Evolutionary conservation across 2,113 vertebrate genomes (phyloP).

Genomic region (Siniperca chuatsi): DNA sequence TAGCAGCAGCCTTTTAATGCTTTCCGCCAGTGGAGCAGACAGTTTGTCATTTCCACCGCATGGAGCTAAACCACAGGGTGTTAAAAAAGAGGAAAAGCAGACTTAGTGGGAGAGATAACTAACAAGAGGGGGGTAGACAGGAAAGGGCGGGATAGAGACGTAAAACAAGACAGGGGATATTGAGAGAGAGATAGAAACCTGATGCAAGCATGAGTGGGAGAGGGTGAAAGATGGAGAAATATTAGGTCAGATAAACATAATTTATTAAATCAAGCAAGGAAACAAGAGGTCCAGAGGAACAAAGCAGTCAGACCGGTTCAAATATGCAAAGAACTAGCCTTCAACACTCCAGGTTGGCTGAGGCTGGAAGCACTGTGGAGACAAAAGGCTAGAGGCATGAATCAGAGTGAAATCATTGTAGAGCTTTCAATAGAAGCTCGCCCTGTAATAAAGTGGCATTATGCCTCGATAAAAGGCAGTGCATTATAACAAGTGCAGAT

Average conservation of each 20-base stretch:
- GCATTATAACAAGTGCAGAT: neutral
- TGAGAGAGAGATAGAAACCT: neutral
- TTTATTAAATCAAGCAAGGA: slow-evolving; percentile 20
- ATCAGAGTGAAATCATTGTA: neutral
- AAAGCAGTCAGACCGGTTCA: neutral
- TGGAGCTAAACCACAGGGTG: slow-evolving; percentile 35
- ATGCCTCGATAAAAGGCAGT: neutral
- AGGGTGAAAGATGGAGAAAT: neutral
- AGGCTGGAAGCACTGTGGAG: neutral
- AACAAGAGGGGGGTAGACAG: neutral
- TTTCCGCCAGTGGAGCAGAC: slow-evolving; percentile 22
- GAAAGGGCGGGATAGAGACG: neutral
- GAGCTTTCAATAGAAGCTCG: slow-evolving; percentile 8
- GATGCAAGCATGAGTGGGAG: neutral
- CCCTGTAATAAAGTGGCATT: slow-evolving; percentile 4
- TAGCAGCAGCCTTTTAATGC: neutral
- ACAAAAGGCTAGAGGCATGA: neutral
- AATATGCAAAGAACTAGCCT: neutral
- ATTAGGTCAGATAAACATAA: neutral
- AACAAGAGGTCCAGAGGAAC: neutral
- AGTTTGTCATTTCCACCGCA: slow-evolving; percentile 58
- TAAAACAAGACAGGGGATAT: neutral
- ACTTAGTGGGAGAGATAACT: slow-evolving; percentile 7
- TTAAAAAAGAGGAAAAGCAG: slow-evolving; percentile 1
- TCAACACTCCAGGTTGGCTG: neutral